Evolutionary conservation across 2,888 invertebrate species (phyloP).

Genomic region (Trileptium ribeirensis): DNA sequence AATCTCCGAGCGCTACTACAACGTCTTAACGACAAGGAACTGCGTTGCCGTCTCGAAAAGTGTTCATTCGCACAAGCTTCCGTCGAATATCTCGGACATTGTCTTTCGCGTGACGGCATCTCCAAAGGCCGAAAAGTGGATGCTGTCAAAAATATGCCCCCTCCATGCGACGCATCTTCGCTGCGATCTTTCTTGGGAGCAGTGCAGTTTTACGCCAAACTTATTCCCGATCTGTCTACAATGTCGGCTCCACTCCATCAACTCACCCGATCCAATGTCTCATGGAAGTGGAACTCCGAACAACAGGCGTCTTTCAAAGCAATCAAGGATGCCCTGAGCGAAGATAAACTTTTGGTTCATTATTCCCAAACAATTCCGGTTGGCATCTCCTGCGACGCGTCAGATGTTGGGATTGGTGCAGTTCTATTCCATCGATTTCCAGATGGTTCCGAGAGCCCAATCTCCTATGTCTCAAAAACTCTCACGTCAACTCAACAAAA

Average conservation of each 20-base stretch:
- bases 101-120: slow-evolving; percentile 18
- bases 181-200: neutral
- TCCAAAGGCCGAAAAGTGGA: slow-evolving; percentile 21
- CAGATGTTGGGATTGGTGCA: slow-evolving; percentile 19
- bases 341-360: neutral
- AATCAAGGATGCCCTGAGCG: neutral
- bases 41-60: slow-evolving; percentile 25
- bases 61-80: slow-evolving; percentile 10
- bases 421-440: slow-evolving; percentile 31
- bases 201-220: neutral
- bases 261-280: neutral
- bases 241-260: neutral
- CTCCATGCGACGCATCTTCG: neutral
- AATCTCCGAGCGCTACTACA: neutral
- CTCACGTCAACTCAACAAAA: slow-evolving; percentile 33
- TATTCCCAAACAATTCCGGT: neutral
- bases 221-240: neutral
- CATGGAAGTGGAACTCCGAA: neutral
- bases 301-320: neutral
- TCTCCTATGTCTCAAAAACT: slow-evolving; percentile 37
- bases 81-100: slow-evolving; percentile 16
- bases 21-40: slow-evolving; percentile 11
- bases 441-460: slow-evolving; percentile 30
- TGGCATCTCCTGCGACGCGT: slow-evolving; percentile 12
- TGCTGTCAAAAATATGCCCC: slow-evolving; percentile 27